A percentile compares a stretch with the other conserved stretches of the same genome.
These are phyloP conservation scores for Muscicapa adusta DNA, from an alignment of 2,113 vertebrate genomes.

Conservation along the genomic window DNA sequence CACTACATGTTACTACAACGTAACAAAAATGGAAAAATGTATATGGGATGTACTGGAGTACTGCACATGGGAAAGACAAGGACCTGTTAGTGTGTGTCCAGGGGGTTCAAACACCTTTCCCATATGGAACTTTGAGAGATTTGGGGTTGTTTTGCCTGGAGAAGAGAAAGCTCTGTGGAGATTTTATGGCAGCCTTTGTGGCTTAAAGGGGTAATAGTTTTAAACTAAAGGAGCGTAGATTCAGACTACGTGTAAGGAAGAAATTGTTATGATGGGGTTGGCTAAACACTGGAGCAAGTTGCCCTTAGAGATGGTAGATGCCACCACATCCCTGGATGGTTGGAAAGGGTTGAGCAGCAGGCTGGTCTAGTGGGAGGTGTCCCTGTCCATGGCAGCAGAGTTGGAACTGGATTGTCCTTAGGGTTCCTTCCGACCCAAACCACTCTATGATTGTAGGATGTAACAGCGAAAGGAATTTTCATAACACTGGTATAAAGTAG, in stretches of 20 bases:
- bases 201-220: neutral
- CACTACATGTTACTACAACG: neutral
- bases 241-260: neutral
- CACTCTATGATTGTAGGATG: neutral
- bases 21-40: neutral
- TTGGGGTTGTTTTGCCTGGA: neutral
- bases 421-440: neutral
- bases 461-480: neutral
- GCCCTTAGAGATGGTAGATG: neutral
- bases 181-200: neutral
- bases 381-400: neutral
- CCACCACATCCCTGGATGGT: neutral
- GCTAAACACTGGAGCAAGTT: neutral
- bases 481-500: neutral
- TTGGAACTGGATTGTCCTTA: neutral
- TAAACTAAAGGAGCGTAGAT: rapidly evolving
- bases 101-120: neutral
- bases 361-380: neutral
- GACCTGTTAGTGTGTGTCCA: neutral
- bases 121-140: neutral
- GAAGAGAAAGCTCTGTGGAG: neutral
- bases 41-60: neutral
- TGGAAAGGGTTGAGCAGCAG: neutral
- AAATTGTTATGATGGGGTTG: rapidly evolving
- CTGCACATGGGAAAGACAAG: rapidly evolving